Evolutionary conservation across 2,888 invertebrate genomes (phyloP).

Genomic region (Drosophila villosipedis): DNA sequence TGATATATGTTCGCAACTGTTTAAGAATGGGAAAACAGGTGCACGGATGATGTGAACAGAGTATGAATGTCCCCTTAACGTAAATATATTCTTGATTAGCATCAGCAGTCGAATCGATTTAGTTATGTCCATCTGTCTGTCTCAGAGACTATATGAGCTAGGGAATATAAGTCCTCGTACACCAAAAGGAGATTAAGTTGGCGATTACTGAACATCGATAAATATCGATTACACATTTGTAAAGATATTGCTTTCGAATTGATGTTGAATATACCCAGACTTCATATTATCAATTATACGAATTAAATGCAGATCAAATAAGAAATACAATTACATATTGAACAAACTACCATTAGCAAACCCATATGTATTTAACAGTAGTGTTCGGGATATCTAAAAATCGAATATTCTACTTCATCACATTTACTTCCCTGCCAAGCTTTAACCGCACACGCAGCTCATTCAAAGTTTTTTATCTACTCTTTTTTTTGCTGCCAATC

Average conservation of each 20-base stretch:
- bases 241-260: background rate
- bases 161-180: background rate
- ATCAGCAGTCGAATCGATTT: background rate
- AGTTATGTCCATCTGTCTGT: background rate
- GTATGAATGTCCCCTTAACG: background rate
- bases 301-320: background rate
- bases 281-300: background rate
- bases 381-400: background rate
- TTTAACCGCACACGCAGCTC: constrained; percentile 15
- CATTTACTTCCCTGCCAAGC: background rate
- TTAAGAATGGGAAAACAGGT: background rate
- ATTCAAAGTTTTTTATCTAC: constrained; percentile 37
- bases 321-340: background rate
- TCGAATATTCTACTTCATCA: background rate
- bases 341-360: background rate
- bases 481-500: constrained; percentile 17
- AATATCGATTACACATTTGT: background rate
- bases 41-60: background rate
- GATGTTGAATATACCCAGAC: background rate
- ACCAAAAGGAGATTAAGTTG: background rate
- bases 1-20: background rate
- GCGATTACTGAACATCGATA: background rate
- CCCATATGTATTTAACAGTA: background rate
- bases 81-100: background rate
- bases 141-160: background rate